Conservation (phyloP, 2,888 invertebrate genomes). For the Chymomyza procnemis region DNA sequence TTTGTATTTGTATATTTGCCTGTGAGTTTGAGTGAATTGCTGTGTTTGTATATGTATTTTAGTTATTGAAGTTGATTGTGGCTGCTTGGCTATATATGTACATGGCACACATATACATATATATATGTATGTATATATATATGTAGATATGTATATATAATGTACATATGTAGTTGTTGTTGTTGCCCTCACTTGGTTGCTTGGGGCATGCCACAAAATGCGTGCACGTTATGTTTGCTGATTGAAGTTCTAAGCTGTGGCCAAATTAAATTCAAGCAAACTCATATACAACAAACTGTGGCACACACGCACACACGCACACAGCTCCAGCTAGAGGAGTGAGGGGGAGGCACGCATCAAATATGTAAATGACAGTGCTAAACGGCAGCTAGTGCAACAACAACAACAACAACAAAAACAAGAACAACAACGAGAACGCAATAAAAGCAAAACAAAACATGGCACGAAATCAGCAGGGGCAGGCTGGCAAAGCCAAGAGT, state of each 20-base stretch:
- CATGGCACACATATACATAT: too few relatives aligned
- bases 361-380: conserved; percentile 38
- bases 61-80: conserved; percentile 57
- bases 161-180: neutral
- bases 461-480: neutral
- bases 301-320: conserved; percentile 6
- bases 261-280: conserved; percentile 32
- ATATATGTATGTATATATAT: neutral
- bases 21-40: conserved; percentile 2
- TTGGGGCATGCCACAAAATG: conserved; percentile 41
- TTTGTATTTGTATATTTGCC: neutral
- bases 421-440: conserved; percentile 11
- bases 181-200: conserved; percentile 17
- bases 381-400: conserved; percentile 14
- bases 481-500: too few relatives aligned
- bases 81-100: conserved; percentile 10
- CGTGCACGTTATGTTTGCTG: conserved; percentile 53
- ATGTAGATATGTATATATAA: neutral
- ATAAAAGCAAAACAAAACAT: conserved; percentile 20
- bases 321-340: neutral
- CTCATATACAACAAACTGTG: conserved; percentile 17
- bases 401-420: neutral
- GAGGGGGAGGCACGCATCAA: neutral
- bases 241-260: conserved; percentile 51
- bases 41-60: conserved; percentile 20